These are phyloP conservation scores for Rhinichthys osculus DNA, from an alignment of 2,797 vertebrate species.

Conservation along the genomic window DNA sequence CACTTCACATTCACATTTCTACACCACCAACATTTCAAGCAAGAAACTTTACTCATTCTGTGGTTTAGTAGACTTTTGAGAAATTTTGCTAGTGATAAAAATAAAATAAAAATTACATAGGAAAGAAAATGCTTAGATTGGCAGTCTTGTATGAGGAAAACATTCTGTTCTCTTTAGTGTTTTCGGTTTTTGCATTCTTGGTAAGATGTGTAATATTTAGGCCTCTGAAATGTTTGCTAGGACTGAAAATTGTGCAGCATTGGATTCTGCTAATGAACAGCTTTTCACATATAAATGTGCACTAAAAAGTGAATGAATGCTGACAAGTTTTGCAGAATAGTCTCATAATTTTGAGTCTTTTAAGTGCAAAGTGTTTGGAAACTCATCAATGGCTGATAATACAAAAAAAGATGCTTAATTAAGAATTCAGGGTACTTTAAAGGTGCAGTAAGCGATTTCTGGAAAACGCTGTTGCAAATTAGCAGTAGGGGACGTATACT, in stretches of 20 bases:
- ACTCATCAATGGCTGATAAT: constrained; percentile 63
- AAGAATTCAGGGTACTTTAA: background rate
- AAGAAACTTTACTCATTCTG: background rate
- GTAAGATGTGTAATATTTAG: background rate
- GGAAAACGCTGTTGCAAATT: background rate
- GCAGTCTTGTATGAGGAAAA: constrained; percentile 39
- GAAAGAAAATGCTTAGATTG: constrained; percentile 48
- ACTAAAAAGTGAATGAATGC: constrained; percentile 48
- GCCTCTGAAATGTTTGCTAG: background rate
- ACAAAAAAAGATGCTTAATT: constrained; percentile 57
- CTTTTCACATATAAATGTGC: constrained; percentile 39
- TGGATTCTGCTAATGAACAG: constrained; percentile 35
- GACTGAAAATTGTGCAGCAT: constrained; percentile 32
- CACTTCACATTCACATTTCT: constrained; percentile 1
- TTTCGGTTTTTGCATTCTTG: constrained; percentile 17
- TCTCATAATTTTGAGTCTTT: constrained; percentile 57
- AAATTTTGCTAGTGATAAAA: background rate
- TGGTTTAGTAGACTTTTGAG: constrained; percentile 15
- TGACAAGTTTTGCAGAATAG: constrained; percentile 72
- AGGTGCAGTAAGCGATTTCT: background rate
- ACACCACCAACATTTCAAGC: background rate
- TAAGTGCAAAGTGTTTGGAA: constrained; percentile 53
- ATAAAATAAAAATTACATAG: background rate
- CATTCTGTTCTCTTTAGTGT: constrained; percentile 4
- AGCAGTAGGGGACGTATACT: background rate